phyloP scores from a whole-genome alignment of 2,797 vertebrate genomes.

The Rhinophrynus dorsalis region DNA sequence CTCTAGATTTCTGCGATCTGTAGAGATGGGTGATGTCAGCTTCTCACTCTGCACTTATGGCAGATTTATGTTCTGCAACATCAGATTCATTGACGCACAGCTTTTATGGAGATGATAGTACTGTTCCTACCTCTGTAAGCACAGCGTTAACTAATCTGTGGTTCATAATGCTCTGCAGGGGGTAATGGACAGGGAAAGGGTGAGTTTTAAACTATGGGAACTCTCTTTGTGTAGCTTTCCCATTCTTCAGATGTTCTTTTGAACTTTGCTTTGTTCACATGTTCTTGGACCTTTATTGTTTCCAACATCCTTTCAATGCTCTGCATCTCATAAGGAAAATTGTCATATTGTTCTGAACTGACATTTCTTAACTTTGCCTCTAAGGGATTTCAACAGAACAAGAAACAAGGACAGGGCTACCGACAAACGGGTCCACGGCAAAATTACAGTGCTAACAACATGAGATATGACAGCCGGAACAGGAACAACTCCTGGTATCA shows the following conservation, averaged over 20 bases:
- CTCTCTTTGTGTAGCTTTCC: too few species aligned
- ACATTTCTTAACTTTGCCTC: not conserved
- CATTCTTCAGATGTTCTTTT: not conserved
- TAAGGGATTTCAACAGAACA: conserved; percentile 80
- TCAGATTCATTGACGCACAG: too few species aligned
- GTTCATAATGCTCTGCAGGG: too few species aligned
- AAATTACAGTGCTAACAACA: conserved; percentile 66
- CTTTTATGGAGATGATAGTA: too few species aligned
- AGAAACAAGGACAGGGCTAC: conserved; percentile 75
- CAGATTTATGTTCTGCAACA: too few species aligned
- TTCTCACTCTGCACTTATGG: too few species aligned
- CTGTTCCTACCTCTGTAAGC: too few species aligned
- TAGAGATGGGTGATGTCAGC: too few species aligned
- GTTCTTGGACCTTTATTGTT: not conserved
- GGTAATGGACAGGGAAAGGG: too few species aligned
- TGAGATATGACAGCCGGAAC: conserved; percentile 61
- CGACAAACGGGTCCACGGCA: conserved; percentile 73
- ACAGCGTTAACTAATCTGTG: too few species aligned
- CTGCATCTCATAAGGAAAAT: not conserved
- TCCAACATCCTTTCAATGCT: not conserved
- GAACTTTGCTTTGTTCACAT: not conserved
- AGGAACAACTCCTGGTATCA: conserved; percentile 63
- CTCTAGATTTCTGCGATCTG: too few species aligned
- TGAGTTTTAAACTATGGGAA: too few species aligned
- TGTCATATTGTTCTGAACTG: not conserved